Conservation (phyloP, 2,113 vertebrate species). For the Morphnarchus princeps region DNA sequence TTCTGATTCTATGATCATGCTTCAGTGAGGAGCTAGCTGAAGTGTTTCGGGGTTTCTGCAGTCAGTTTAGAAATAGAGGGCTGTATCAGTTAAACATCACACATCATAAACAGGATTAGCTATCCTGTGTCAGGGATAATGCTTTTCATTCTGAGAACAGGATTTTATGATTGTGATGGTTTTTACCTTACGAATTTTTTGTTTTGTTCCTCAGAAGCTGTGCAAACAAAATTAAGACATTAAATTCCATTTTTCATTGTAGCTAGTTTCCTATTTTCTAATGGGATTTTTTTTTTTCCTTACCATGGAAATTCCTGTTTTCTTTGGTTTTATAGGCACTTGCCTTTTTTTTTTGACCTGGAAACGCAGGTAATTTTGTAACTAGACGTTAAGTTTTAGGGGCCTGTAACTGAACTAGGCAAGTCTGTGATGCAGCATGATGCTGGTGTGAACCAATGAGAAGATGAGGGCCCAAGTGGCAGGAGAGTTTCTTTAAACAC, state of each 20-base stretch:
- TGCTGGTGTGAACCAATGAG: background rate
- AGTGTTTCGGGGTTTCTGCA: background rate
- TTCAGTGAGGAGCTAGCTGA: background rate
- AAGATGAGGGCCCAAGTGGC: background rate
- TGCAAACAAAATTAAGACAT: background rate
- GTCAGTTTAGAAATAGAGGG: background rate
- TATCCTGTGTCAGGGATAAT: accelerated
- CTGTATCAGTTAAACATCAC: background rate
- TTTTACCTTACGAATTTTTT: background rate
- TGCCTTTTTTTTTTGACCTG: background rate
- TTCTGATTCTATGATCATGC: background rate
- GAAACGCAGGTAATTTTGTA: background rate
- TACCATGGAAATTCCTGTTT: background rate
- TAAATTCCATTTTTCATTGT: background rate
- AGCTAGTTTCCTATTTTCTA: background rate
- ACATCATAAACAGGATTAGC: accelerated
- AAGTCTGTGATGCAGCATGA: background rate
- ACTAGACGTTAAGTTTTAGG: background rate
- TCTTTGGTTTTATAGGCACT: background rate
- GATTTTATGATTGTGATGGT: accelerated
- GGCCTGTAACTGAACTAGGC: background rate
- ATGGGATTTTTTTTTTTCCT: background rate
- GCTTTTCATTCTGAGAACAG: background rate
- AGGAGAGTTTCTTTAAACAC: background rate
- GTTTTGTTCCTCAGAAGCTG: background rate